Percentiles rank a stretch among this genome's conserved stretches.
Conservation (phyloP, 1,140 invertebrate species). For the Bicyclus anynana region DNA sequence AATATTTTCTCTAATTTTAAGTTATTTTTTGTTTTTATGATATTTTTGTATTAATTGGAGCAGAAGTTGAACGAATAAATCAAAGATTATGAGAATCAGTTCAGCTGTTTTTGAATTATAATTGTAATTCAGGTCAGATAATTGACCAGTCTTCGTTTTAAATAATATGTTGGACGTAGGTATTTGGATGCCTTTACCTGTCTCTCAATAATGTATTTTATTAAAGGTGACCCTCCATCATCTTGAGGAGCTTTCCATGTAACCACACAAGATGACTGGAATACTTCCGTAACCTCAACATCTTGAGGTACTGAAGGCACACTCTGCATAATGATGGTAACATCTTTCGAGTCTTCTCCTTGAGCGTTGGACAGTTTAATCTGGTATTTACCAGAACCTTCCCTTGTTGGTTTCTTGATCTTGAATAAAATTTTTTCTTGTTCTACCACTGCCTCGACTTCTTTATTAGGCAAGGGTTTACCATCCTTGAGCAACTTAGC, state of each 20-base stretch:
- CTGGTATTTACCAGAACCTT: slow-evolving; percentile 89
- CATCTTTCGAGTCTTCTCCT: slow-evolving; percentile 90
- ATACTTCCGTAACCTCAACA: slow-evolving; percentile 94
- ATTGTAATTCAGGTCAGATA: no score
- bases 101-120: no score
- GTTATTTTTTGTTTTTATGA: not conserved
- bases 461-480: slow-evolving; percentile 89
- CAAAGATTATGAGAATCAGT: no score
- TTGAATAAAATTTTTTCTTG: slow-evolving; percentile 94
- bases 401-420: slow-evolving; percentile 91
- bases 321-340: slow-evolving; percentile 91
- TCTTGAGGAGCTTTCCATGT: slow-evolving; percentile 95
- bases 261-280: slow-evolving; percentile 93
- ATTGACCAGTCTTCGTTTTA: no score
- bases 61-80: no score
- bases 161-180: no score
- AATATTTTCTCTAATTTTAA: no score
- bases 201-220: slow-evolving; percentile 96
- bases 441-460: slow-evolving; percentile 92
- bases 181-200: no score
- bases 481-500: slow-evolving; percentile 94
- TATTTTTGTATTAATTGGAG: not conserved
- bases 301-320: slow-evolving; percentile 92
- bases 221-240: slow-evolving; percentile 94
- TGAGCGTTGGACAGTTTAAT: slow-evolving; percentile 92